Base-by-base conservation (phyloP, 2,888 invertebrate species). In the Agrypnus murinus region DNA sequence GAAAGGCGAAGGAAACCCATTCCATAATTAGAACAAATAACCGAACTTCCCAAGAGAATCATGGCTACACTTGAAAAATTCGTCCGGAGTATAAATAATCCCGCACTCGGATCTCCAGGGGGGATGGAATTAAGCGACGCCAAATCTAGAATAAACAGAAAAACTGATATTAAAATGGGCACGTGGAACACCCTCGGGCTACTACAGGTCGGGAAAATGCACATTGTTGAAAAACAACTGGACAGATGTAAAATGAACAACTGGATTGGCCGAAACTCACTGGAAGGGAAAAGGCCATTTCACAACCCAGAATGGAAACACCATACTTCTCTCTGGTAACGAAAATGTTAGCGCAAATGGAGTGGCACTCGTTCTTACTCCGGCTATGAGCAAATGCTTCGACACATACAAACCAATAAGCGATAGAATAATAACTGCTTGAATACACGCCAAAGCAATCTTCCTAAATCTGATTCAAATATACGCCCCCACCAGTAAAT, bases 251-350 rank as follows among this genome's bases (percentile, higher is more conserved):
- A 6, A 34, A 34, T 34, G 17, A 8, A 32, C 8, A 58, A 36
- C 57, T 8, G 57, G 17, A 14, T 34, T 57, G 14, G 32, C 57
- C n/a, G 38, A 57, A 36, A 57, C 38, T 7, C 36, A 34, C 9
- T 38, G 57, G 57, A 36, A 36, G 9, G 34, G 55, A 14, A 55
- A 57, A 36, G 57, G 57, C 2, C 57, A 57, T 5, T 36, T 57
- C 36, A 57, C 57, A 8, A 32, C 36, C 14, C 15, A 38, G 1
- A 58, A 7, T 55, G 34, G 55, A 15, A 38, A 58, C 19, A 12
- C 19, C 2, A 6, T 55, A 32, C 15, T 58, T n/a, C 40, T 40
- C 12, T 58, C 58, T 9, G 34, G 40, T 12, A 25, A 32, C 10
- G 58, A 58, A 40, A 32, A 58, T 40, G n/a, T 25, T 25, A 50